These are phyloP conservation scores for Hydractinia echinata DNA, from an alignment of 30 jellyfish, hydroid and myxozoan genomes.

Conservation along the genomic window DNA sequence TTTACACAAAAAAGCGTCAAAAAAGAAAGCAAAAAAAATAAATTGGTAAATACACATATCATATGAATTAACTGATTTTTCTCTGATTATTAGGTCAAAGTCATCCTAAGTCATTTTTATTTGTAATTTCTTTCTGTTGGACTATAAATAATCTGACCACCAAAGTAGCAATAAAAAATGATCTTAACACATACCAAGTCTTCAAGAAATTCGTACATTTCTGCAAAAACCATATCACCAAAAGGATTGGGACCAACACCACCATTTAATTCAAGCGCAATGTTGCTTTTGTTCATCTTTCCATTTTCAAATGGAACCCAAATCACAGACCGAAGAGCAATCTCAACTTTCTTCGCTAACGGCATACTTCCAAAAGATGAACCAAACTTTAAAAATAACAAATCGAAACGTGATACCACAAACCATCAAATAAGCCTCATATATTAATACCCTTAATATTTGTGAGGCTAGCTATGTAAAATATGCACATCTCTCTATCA, in stretches of 20 bases:
- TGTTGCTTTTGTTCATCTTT: constrained; percentile 34
- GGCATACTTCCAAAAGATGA: constrained; percentile 80
- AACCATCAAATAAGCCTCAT: not conserved
- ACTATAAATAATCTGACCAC: too few species aligned
- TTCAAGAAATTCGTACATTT: constrained; percentile 15
- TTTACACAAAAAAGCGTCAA: too few species aligned
- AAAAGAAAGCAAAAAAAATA: too few species aligned
- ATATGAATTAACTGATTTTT: too few species aligned
- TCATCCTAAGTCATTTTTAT: not conserved
- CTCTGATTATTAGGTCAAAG: not conserved
- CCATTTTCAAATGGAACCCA: constrained; percentile 87
- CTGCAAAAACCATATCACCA: constrained; percentile 34
- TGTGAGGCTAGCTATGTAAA: too few species aligned
- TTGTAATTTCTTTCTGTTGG: not conserved
- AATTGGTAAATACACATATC: too few species aligned
- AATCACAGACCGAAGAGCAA: constrained; percentile 52
- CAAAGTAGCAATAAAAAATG: too few species aligned
- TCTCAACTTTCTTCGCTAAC: constrained; percentile 62
- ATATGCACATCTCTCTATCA: too few species aligned
- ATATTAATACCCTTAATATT: too few species aligned
- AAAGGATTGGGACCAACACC: constrained; percentile 85
- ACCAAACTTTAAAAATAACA: constrained; percentile 38
- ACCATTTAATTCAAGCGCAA: constrained; percentile 59
- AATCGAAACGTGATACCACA: not conserved
- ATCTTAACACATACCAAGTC: constrained; percentile 6